phyloP scores from a whole-genome alignment of 30 jellyfish, hydroid and myxozoan genomes.

The Calvadosia cruxmelitensis region DNA sequence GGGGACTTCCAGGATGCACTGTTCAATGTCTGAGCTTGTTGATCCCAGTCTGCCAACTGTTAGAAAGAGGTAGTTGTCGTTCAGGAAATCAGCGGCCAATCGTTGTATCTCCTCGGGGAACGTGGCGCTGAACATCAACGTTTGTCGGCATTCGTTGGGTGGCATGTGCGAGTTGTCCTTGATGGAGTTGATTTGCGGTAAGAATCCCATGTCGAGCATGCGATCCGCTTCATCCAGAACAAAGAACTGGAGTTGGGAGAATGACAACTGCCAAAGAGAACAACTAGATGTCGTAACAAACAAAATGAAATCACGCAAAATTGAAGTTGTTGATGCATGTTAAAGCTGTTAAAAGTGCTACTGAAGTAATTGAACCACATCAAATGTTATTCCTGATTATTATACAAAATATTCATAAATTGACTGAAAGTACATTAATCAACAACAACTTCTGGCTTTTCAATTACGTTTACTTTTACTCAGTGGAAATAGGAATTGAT shows the following conservation, averaged over 20 bases:
- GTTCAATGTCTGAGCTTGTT: slow-evolving; percentile 74
- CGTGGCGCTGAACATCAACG: slow-evolving; percentile 97
- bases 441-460: too few species aligned
- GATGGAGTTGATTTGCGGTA: slow-evolving; percentile 42
- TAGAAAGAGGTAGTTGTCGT: slow-evolving; percentile 51
- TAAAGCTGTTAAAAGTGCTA: too few species aligned
- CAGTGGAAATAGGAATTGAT: too few species aligned
- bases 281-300: too few species aligned
- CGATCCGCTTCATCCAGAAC: slow-evolving; percentile 95
- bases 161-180: slow-evolving; percentile 72
- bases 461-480: too few species aligned
- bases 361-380: too few species aligned
- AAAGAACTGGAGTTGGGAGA: slow-evolving; percentile 45
- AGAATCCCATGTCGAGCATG: slow-evolving; percentile 94
- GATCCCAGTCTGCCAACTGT: slow-evolving; percentile 94
- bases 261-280: slow-evolving; percentile 37
- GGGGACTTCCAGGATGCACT: slow-evolving; percentile 52
- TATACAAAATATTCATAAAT: too few species aligned
- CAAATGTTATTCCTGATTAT: too few species aligned
- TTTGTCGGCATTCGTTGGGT: slow-evolving; percentile 50
- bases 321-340: too few species aligned
- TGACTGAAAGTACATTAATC: too few species aligned
- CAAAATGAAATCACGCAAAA: too few species aligned
- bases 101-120: slow-evolving; percentile 76
- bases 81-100: slow-evolving; percentile 68